Evolutionary conservation across 2,797 vertebrate species (phyloP), one percentile per base, ranked within the genome.

Genomic region (Chloroceryle inda): DNA sequence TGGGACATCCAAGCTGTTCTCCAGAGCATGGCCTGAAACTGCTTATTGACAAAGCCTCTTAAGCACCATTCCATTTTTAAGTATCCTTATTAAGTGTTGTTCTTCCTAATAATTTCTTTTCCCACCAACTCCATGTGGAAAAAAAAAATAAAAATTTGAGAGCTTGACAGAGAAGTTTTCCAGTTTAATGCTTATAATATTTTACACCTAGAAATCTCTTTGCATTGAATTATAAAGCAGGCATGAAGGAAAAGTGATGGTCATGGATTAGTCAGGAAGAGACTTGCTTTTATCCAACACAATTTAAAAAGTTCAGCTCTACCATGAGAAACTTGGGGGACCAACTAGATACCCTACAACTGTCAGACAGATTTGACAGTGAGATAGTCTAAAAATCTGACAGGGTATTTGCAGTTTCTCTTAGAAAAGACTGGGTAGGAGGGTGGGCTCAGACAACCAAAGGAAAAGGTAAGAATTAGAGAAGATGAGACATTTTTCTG

Each of bases 11-110:
- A 93, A 93, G 94, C 88, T 95, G 92, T 81, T 93, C 94, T 93
- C 91, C 74, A 89, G 93, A 94, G 62, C 12, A 0, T 79, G 77
- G 80, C 90, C 93, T 93, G 76, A 92, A 97, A 94, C 82, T 67
- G 47, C 88, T 92, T 95, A 93, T 49, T 88, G 94, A 95, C 85
- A 94, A 96, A 94, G 86, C 80, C 80, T 96, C 92, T 96, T 94
- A 97, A 94, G 82, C 53, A 91, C 66, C 79, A 86, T 89, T 94
- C 83, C 76, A 81, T 78, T 94, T 95, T 88, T 63, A 94, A 95
- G 85, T 88, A 86, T 52, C 79, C 67, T 63, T 91, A 89, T 91
- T 86, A 96, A 91, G 77, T 81, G 52, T 23, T 96, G 33, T 84
- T 92, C 27, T 92, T 73, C 66, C 40, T 64, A 77, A 81, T 33